Conservation (phyloP, 2,888 invertebrate species). For the Apamea anceps region DNA sequence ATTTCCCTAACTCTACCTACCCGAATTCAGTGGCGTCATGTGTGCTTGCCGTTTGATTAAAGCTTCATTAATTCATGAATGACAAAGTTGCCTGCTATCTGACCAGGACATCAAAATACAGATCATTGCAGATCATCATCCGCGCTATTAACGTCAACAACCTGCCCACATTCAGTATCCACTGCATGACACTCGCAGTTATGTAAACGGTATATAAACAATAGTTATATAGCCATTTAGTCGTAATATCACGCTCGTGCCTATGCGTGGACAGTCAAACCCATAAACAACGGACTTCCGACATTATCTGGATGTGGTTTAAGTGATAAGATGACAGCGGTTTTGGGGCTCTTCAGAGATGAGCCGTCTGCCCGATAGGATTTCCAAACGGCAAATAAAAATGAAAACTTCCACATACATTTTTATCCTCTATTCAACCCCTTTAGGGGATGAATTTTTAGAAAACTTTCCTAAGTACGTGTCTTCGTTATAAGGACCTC, state of each 20-base stretch:
- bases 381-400: neutral
- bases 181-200: conserved; percentile 53
- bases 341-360: neutral
- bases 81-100: neutral
- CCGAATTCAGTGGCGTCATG: neutral
- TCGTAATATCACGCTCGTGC: conserved; percentile 72
- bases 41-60: neutral
- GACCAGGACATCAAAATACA: neutral
- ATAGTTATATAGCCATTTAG: conserved; percentile 75
- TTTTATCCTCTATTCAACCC: neutral
- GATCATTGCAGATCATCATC: neutral
- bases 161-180: conserved; percentile 14
- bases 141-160: conserved; percentile 28
- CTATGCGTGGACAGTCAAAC: conserved; percentile 76
- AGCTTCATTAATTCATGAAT: neutral
- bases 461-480: too few species aligned
- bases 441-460: neutral
- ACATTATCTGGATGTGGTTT: conserved; percentile 66
- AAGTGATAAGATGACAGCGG: conserved; percentile 42
- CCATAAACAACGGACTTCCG: conserved; percentile 79
- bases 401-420: neutral
- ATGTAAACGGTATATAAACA: conserved; percentile 71
- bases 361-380: neutral
- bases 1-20: neutral
- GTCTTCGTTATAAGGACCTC: too few species aligned